Evolutionary conservation across 2,888 invertebrate genomes (phyloP).

Genomic region (Cryptocephalus primarius): DNA sequence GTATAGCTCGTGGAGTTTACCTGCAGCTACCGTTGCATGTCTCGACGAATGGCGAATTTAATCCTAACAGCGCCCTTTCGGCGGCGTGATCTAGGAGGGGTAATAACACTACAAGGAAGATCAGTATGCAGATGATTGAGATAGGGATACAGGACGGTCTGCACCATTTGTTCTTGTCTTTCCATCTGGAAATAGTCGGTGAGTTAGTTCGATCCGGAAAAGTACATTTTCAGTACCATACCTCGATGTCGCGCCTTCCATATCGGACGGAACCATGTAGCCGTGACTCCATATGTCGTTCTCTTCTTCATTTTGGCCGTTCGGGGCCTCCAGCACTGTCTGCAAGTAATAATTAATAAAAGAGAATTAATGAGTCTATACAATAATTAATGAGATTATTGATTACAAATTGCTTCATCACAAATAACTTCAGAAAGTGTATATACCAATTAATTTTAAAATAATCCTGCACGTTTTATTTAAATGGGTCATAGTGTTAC

Average conservation of each 20-base stretch:
- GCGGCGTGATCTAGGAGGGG: constrained; percentile 63
- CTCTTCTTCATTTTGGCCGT: constrained; percentile 55
- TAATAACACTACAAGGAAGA: constrained; percentile 67
- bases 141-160: constrained; percentile 78
- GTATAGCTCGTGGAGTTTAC: constrained; percentile 32
- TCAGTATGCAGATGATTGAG: constrained; percentile 65
- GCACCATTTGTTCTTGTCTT: constrained; percentile 54
- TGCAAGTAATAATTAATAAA: constrained; percentile 27
- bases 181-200: constrained; percentile 37
- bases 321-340: constrained; percentile 60
- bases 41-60: constrained; percentile 20
- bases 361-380: not conserved
- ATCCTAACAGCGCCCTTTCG: constrained; percentile 34
- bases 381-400: not conserved
- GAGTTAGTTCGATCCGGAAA: not conserved
- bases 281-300: constrained; percentile 63
- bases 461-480: too few relatives aligned
- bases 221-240: constrained; percentile 32
- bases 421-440: too few relatives aligned
- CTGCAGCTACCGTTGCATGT: constrained; percentile 53
- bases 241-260: constrained; percentile 49
- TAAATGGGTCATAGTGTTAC: too few relatives aligned
- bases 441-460: too few relatives aligned
- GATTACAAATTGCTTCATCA: too few relatives aligned
- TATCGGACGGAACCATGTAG: constrained; percentile 58